Conservation (phyloP, 2,113 vertebrate species). For the Arothron firmamentum region DNA sequence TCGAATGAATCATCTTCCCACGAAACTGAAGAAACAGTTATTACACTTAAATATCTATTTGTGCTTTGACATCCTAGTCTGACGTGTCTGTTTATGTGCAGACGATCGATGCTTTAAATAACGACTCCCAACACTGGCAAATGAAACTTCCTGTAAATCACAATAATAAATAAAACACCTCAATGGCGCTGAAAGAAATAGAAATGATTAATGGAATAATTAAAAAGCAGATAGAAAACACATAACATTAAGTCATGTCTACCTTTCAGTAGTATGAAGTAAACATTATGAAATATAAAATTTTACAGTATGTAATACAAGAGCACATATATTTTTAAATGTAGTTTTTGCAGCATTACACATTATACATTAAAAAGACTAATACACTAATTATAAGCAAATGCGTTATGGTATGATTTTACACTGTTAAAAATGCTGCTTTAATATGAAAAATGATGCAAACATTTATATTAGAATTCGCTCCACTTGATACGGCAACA, state of each 20-base stretch:
- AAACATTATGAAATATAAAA: too few relatives aligned
- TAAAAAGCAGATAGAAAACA: background rate
- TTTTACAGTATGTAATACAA: too few relatives aligned
- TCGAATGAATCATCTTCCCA: background rate
- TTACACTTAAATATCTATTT: background rate
- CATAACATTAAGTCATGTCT: background rate
- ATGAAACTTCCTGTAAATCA: conserved; percentile 30
- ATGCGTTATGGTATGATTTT: too few relatives aligned
- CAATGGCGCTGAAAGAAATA: background rate
- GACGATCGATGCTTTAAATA: conserved; percentile 23
- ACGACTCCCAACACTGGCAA: conserved; percentile 31
- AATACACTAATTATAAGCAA: too few relatives aligned
- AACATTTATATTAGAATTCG: conserved; percentile 20
- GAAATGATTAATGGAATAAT: background rate
- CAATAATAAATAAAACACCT: conserved; percentile 11
- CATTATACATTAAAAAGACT: conserved; percentile 2
- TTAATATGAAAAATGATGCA: conserved; percentile 2
- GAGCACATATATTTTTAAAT: background rate
- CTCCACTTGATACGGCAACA: conserved; percentile 40
- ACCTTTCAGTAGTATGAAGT: too few relatives aligned
- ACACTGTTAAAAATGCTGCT: background rate
- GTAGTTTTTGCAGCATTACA: conserved; percentile 8
- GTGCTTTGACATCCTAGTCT: too few relatives aligned
- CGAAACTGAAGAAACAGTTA: background rate
- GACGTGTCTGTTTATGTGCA: conserved; percentile 5